Percentiles rank a stretch among this genome's conserved stretches.
These are phyloP conservation scores for Lomographa bimaculata DNA, from an alignment of 2,888 invertebrate genomes.

Conservation along the genomic window DNA sequence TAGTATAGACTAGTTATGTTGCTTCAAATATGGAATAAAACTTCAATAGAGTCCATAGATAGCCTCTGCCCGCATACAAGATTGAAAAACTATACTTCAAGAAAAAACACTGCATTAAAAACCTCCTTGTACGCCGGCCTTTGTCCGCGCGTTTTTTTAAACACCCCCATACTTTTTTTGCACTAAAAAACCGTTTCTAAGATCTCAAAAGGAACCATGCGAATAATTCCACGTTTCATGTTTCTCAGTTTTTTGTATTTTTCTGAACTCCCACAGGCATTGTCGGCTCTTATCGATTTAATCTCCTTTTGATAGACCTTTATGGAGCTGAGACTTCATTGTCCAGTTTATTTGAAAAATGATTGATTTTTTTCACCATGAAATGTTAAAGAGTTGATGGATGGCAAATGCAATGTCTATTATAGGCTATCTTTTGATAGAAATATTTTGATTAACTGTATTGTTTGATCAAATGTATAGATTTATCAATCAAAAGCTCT, in stretches of 20 bases:
- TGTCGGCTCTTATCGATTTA: slow-evolving; percentile 75
- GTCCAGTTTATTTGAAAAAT: slow-evolving; percentile 63
- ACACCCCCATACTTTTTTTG: slow-evolving; percentile 79
- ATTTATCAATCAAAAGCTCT: too few relatives aligned
- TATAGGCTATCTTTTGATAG: background rate
- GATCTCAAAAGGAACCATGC: slow-evolving; percentile 80
- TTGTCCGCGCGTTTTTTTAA: slow-evolving; percentile 75
- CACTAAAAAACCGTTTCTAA: slow-evolving; percentile 78
- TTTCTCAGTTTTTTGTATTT: slow-evolving; percentile 72
- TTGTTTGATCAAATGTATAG: too few relatives aligned
- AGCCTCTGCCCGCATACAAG: slow-evolving; percentile 39
- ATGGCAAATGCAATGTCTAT: slow-evolving; percentile 36
- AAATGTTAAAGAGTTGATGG: slow-evolving; percentile 66
- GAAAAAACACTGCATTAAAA: slow-evolving; percentile 70
- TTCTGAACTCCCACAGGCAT: slow-evolving; percentile 72
- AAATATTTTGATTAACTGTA: slow-evolving; percentile 21
- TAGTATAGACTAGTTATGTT: too few relatives aligned
- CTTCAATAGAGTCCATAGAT: slow-evolving; percentile 37
- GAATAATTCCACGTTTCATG: slow-evolving; percentile 82
- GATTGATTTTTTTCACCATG: slow-evolving; percentile 39
- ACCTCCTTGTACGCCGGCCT: slow-evolving; percentile 67
- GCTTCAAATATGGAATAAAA: slow-evolving; percentile 24
- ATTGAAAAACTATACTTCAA: slow-evolving; percentile 56
- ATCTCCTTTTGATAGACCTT: slow-evolving; percentile 81
- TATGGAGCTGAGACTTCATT: slow-evolving; percentile 67